Evolutionary conservation across 2,797 vertebrate species (phyloP).

Genomic region (Protosalanx chinensis): DNA sequence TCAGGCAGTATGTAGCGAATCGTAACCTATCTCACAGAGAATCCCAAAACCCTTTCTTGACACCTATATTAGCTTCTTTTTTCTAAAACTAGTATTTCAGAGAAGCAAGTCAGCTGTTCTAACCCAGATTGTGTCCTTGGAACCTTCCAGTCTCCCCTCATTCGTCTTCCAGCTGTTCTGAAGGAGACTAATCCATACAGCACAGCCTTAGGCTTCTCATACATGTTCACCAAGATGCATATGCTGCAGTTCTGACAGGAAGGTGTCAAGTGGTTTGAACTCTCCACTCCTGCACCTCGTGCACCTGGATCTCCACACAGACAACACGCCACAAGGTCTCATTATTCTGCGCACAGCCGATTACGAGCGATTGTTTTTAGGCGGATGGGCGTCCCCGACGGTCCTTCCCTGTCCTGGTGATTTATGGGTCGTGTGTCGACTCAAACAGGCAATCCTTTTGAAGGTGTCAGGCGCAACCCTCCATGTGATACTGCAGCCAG

Average conservation of each 20-base stretch:
- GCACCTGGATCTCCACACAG: not conserved
- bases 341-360: constrained; percentile 7
- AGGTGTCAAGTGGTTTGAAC: constrained; percentile 1
- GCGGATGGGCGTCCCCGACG: not conserved
- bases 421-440: constrained; percentile 8
- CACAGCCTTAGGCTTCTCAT: not conserved
- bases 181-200: not conserved
- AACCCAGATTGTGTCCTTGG: not conserved
- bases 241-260: constrained; percentile 4
- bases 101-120: not conserved
- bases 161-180: not conserved
- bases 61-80: not conserved
- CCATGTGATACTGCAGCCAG: not conserved
- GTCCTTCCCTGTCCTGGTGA: constrained; percentile 18
- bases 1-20: too few species aligned
- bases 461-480: constrained; percentile 6
- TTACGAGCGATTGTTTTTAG: constrained; percentile 19
- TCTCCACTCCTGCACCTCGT: not conserved
- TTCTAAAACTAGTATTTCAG: not conserved
- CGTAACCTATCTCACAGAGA: too few species aligned
- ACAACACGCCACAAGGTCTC: not conserved
- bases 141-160: not conserved
- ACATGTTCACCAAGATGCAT: not conserved
- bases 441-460: not conserved
- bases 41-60: too few species aligned